A percentile compares a stretch with the other conserved stretches of the same genome.
Evolutionary conservation across 2,113 vertebrate genomes (phyloP).

Genomic region (Brachyistius frenatus): DNA sequence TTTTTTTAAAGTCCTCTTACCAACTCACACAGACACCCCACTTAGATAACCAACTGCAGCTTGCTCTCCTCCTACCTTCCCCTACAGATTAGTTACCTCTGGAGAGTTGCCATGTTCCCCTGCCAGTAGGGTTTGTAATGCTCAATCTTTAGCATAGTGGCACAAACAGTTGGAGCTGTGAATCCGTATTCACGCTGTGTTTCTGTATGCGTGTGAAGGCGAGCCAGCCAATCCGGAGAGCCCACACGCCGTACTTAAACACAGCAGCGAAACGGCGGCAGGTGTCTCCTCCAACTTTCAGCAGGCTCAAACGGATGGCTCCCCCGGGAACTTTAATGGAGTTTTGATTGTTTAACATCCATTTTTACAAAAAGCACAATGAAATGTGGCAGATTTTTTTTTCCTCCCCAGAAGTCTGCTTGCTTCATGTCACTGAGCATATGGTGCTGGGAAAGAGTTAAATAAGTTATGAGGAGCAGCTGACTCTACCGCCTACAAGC

Average conservation of each 20-base stretch:
- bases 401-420: conserved; percentile 52
- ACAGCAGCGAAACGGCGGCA: conserved; percentile 65
- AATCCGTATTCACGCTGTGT: conserved; percentile 60
- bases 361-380: conserved; percentile 76
- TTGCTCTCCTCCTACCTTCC: conserved; percentile 68
- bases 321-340: conserved; percentile 81
- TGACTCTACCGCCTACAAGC: conserved; percentile 66
- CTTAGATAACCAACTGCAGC: conserved; percentile 77
- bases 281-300: conserved; percentile 78
- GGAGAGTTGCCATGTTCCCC: conserved; percentile 78
- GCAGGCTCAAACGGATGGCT: conserved; percentile 70
- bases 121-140: conserved; percentile 77
- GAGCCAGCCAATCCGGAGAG: conserved; percentile 73
- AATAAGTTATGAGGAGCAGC: conserved; percentile 82
- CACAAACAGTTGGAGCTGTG: conserved; percentile 71
- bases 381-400: conserved; percentile 70
- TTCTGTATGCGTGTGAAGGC: conserved; percentile 64
- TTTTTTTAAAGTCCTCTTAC: conserved; percentile 71
- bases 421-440: conserved; percentile 69
- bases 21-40: conserved; percentile 72
- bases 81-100: conserved; percentile 82
- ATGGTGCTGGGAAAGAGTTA: conserved; percentile 83
- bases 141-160: conserved; percentile 76
- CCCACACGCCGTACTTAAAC: conserved; percentile 64
- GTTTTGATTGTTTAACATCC: conserved; percentile 87